phyloP scores from a whole-genome alignment of 2,797 vertebrate genomes.

The Alfaro cultratus region DNA sequence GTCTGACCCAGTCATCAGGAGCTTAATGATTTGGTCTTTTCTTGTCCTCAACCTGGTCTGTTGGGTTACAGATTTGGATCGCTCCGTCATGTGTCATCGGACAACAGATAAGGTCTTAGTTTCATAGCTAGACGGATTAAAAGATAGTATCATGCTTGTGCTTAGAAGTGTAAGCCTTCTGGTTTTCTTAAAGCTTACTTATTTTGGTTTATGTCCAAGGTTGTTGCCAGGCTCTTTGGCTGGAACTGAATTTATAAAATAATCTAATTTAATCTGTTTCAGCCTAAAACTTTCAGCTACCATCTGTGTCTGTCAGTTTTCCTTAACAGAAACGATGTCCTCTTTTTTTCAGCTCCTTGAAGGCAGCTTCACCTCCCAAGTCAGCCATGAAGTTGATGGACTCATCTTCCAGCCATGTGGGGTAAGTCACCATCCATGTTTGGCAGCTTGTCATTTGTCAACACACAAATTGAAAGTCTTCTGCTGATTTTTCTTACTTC shows the following conservation, averaged over 20 bases:
- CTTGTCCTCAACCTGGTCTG: constrained; percentile 30
- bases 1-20: constrained; percentile 31
- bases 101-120: constrained; percentile 28
- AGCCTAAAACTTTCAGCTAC: constrained; percentile 10
- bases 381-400: constrained; percentile 98
- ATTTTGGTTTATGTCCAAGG: constrained; percentile 6
- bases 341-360: constrained; percentile 87
- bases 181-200: constrained; percentile 13
- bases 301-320: constrained; percentile 35
- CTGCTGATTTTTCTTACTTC: constrained; percentile 12
- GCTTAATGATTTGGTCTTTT: constrained; percentile 52
- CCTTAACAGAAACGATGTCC: constrained; percentile 29
- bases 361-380: constrained; percentile 96
- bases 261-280: constrained; percentile 31
- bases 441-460: constrained; percentile 38
- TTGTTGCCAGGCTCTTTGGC: constrained; percentile 11
- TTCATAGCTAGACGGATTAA: constrained; percentile 29
- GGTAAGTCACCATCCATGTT: constrained; percentile 82
- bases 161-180: constrained; percentile 6
- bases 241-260: constrained; percentile 29
- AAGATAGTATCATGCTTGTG: constrained; percentile 17
- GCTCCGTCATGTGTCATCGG: constrained; percentile 36
- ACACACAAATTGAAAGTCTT: constrained; percentile 38
- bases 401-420: constrained; percentile 97
- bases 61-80: constrained; percentile 48